Base-by-base conservation (phyloP, 53 echinoderm and acorn worm species). In the Mesocentrotus franciscanus region DNA sequence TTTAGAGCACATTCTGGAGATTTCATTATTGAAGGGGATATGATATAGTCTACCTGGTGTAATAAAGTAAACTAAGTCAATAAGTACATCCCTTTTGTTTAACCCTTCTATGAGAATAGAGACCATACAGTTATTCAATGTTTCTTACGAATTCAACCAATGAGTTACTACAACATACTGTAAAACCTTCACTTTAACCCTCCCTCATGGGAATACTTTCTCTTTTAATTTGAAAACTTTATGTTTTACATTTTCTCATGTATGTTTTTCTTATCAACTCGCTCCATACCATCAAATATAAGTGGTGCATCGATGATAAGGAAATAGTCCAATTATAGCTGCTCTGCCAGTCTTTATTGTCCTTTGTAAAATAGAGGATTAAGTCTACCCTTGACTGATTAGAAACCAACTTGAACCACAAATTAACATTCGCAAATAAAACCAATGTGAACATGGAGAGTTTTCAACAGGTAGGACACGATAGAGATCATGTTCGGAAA, bases 371-470 rank as follows among this genome's bases (percentile, higher is more conserved):
- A 91, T 26, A 35, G 12, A 66, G 93, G 93, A 93, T 93, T 93
- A 93, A 93, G 61, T 81, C 18, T 42, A 93, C 81, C 93, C 93
- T 93, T 93, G 93, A 59, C 58, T 93, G 81, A 93, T 78, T 93
- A 81, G 60, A 81, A 93, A 93, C 93, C 93, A 93, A 72, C n/a
- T 26, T 93, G 30, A 81, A 78, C 93, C 93, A 39, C 81, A 81
- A 81, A 79, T 81, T 29, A 81, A 79, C 93, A 93, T 79, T 27
- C 56, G 17, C 93, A 61, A 61, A 81, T 49, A 81, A 78, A 61
- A 60, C 56, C 15, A 34, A 81, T 79, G 29, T 93, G 78, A 78
- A 93, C 81, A 92, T 92, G 92, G 15, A 58, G 18, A 81, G 49
- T 59, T 93, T 93, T 93, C 93, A 93, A 81, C 93, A 93, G 61